Conservation (phyloP, 2,113 vertebrate genomes). For the Callospermophilus lateralis region DNA sequence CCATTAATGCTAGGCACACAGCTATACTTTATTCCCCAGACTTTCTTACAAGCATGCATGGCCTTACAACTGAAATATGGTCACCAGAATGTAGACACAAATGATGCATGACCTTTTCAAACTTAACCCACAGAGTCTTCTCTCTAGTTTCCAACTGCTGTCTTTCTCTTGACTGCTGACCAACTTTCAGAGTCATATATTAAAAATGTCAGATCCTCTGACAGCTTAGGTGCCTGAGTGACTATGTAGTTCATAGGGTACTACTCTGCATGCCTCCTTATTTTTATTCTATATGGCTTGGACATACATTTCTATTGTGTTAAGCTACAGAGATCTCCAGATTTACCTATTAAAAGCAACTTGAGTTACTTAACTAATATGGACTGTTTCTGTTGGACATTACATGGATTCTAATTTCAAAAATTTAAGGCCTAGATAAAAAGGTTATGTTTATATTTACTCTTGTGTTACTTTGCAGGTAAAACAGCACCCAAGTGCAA, state of each 20-base stretch:
- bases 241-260: background rate
- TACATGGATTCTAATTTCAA: background rate
- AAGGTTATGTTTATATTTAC: background rate
- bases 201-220: background rate
- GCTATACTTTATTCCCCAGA: background rate
- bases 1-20: background rate
- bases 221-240: background rate
- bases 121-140: background rate
- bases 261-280: accelerated
- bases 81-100: background rate
- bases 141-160: background rate
- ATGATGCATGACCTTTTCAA: background rate
- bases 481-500: background rate
- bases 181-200: background rate
- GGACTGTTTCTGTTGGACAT: background rate
- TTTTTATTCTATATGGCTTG: background rate
- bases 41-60: background rate
- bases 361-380: background rate
- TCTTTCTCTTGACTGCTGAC: background rate
- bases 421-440: background rate
- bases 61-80: background rate
- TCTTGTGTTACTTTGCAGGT: background rate
- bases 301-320: background rate
- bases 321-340: background rate
- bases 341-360: background rate